Evolutionary conservation across 2,888 invertebrate species (phyloP).

Genomic region (Drosophila austrosaltans): DNA sequence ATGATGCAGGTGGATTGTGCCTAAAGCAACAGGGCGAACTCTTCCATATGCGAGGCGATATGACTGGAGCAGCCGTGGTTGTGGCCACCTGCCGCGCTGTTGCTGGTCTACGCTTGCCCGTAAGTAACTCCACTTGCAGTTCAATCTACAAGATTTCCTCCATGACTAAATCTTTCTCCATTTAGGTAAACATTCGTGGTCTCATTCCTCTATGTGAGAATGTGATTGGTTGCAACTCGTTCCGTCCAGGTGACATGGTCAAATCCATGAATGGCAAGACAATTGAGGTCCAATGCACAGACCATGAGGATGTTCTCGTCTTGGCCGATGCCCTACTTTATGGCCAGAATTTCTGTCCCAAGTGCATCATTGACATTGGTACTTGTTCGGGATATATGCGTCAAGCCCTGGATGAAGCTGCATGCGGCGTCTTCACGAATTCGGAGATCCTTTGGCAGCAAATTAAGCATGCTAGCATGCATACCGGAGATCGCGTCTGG

Average conservation of each 20-base stretch:
- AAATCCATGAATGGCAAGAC: slow-evolving; percentile 90
- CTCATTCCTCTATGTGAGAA: slow-evolving; percentile 92
- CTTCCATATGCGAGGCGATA: slow-evolving; percentile 89
- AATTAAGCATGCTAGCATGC: slow-evolving; percentile 87
- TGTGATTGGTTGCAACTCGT: slow-evolving; percentile 90
- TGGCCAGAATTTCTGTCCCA: slow-evolving; percentile 87
- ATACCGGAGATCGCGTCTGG: slow-evolving; percentile 93
- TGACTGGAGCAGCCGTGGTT: slow-evolving; percentile 93
- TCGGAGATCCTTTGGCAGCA: slow-evolving; percentile 87
- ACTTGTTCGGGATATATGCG: slow-evolving; percentile 90
- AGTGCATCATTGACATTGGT: slow-evolving; percentile 90
- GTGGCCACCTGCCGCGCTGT: slow-evolving; percentile 89
- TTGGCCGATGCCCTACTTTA: slow-evolving; percentile 91
- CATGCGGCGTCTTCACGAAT: slow-evolving; percentile 90
- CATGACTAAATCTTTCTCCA: no score
- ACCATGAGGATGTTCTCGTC: slow-evolving; percentile 91
- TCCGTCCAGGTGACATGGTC: slow-evolving; percentile 91
- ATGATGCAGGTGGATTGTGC: slow-evolving; percentile 90
- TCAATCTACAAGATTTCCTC: no score
- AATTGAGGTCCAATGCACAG: slow-evolving; percentile 88
- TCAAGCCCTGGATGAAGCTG: slow-evolving; percentile 87
- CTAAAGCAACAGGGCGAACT: slow-evolving; percentile 84
- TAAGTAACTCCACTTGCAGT: no score
- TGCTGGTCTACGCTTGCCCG: slow-evolving; percentile 87
- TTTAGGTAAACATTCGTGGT: slow-evolving; percentile 87